Percentiles rank a stretch among this genome's conserved stretches.
Conservation (phyloP, 2,888 invertebrate genomes). For the Ceramica pisi region DNA sequence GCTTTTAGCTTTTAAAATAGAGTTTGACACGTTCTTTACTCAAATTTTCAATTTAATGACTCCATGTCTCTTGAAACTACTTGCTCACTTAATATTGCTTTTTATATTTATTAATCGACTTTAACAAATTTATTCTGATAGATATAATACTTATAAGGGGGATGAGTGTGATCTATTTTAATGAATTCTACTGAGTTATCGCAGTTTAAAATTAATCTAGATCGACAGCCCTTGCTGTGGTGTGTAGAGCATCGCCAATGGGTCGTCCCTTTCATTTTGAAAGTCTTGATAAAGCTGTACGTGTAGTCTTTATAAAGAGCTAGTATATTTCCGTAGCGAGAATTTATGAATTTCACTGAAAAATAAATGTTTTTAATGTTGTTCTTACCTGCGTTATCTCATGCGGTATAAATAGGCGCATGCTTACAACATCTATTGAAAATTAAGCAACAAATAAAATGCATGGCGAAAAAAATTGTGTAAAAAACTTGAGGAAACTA, state of each 20-base stretch:
- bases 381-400: too few relatives aligned
- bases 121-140: conserved; percentile 35
- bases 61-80: not conserved
- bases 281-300: conserved; percentile 25
- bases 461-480: not conserved
- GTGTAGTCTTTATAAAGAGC: conserved; percentile 48
- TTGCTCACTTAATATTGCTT: not conserved
- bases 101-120: conserved; percentile 6
- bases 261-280: conserved; percentile 14
- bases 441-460: not conserved
- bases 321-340: conserved; percentile 40
- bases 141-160: conserved; percentile 37
- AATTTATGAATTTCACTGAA: conserved; percentile 37
- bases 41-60: not conserved
- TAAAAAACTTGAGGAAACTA: not conserved
- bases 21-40: too few relatives aligned
- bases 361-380: conserved; percentile 11
- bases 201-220: conserved; percentile 30
- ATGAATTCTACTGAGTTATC: not conserved
- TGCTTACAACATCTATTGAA: not conserved
- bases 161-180: conserved; percentile 27
- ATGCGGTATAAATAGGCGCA: not conserved
- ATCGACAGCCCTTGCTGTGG: conserved; percentile 50
- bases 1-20: too few relatives aligned
- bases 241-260: conserved; percentile 60